Base-by-base conservation (phyloP, 1,140 invertebrate genomes). In the Macrobrachium nipponense region DNA sequence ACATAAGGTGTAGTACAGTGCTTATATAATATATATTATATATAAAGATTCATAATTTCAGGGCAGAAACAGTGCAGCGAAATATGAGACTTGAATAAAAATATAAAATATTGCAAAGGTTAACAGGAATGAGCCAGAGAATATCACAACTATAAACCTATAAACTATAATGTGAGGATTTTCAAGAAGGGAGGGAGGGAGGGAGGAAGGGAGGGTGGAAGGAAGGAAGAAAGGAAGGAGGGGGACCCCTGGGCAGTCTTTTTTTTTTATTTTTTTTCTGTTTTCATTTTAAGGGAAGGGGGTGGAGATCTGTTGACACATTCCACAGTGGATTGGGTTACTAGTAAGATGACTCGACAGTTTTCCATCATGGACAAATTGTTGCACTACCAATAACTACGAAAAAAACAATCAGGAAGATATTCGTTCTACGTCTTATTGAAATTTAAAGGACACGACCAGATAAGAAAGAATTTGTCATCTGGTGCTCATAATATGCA, bases 161-260 rank as follows among this genome's bases (percentile, higher is more conserved):
- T 51, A 51, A 51, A 51, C 51, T 51, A 51, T 51, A 51, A 51
- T 51, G 51, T 51, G 12, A 51, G 12, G 51, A 51, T 51, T 51
- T 44, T 43, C 60, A 51, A 44, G 27, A 75, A 60, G 23, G 61
- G 44, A 75, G 36, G 36, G 72, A 44, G 51, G 68, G 60, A 7
- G 61, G 84, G 17, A 58, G 61, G 77, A 64, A 75, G 68, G 72
- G 15, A 27, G 58, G 78, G 82, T n/a, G n/a, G 61, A 62, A 75
- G 36, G 36, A 81, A 44, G 51, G 68, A 72, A 7, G 61, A 77
- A 20, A 58, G 61, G 77, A 64, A 75, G 68, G 72, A 23, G 60
- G 58, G 78, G 82, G 84, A 79, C 84, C 80, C 84, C 84, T 86
- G 84, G 84, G 84, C 84, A 80, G 60, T 72, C 66, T 80, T 66